Base-by-base conservation (phyloP, 2,113 vertebrate species). In the Clarias batrachus region DNA sequence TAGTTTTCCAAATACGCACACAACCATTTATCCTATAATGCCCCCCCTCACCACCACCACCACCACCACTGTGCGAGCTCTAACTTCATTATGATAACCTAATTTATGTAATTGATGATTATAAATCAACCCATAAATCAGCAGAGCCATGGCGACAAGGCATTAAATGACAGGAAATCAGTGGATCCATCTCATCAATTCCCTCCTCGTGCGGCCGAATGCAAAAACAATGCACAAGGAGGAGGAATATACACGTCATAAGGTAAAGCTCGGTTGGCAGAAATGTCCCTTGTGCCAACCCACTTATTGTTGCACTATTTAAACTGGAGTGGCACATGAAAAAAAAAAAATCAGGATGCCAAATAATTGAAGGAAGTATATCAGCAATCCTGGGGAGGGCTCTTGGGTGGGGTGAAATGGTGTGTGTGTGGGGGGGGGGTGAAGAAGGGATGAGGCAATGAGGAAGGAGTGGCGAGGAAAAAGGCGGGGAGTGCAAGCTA, bases 21-120 rank as follows among this genome's bases (percentile, higher is more conserved):
- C 41, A 56, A 65, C 73, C 48, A 66, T 66, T 85, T 66, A 59
- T 87, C 30, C 70, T 82, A 52, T 60, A 63, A 82, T 19, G 23
- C 7, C 76, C 70, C 78, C 23, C 25, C 19, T 57, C 33, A 5
- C 41, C 41, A 48, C 4, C 4, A 7, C 48, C 4, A 41, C 62
- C n/a, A 57, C 84, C 59, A 85, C 81, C 66, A 78, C 70, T 83
- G 57, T 88, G 71, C 71, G 27, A 71, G 52, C 74, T 91, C 84
- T 89, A 92, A 93, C 88, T 83, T 76, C 84, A 92, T 93, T 90
- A 92, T 84, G 77, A 89, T 92, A 92, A 92, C 87, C 89, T 89
- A 89, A 93, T 93, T 91, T 79, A 87, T 90, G 81, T 87, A 90
- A 90, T 90, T 89, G 91, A 91, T 90, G 85, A 88, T 88, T 87